Conservation (phyloP, 2,113 vertebrate genomes). For the Hystrix brachyura region DNA sequence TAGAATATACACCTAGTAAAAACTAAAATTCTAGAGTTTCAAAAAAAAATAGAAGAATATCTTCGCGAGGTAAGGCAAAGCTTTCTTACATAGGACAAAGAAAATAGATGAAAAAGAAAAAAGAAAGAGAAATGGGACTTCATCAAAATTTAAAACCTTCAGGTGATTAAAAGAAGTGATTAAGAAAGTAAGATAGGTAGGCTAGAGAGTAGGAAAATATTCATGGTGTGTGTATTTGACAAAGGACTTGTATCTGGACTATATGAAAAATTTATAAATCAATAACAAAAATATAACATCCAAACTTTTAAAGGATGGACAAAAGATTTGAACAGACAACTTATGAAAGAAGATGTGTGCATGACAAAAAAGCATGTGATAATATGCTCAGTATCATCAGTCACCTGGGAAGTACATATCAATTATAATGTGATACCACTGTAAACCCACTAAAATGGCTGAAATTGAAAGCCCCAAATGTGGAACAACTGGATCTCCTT, state of each 20-base stretch:
- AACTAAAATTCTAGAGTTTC: conserved; percentile 38
- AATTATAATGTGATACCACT: neutral
- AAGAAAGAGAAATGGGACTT: conserved; percentile 6
- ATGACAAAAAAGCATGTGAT: neutral
- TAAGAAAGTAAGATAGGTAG: conserved; percentile 19
- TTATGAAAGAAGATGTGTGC: neutral
- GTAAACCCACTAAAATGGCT: neutral
- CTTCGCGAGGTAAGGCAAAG: neutral
- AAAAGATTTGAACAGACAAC: conserved; percentile 1
- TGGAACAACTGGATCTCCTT: neutral
- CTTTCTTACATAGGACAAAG: conserved; percentile 1
- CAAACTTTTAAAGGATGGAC: neutral
- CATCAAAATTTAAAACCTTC: conserved; percentile 21
- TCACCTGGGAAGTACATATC: neutral
- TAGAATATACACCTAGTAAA: neutral
- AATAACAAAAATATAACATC: neutral
- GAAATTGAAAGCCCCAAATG: neutral
- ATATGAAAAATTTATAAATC: neutral
- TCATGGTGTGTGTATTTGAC: neutral
- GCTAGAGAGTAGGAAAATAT: conserved; percentile 4
- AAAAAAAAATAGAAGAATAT: conserved; percentile 9
- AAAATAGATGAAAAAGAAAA: conserved; percentile 9
- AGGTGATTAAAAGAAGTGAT: conserved; percentile 3
- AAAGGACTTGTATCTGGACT: neutral
- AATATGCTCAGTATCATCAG: neutral